Conservation (phyloP, 2,888 invertebrate species). For the Nomada ruficornis region DNA sequence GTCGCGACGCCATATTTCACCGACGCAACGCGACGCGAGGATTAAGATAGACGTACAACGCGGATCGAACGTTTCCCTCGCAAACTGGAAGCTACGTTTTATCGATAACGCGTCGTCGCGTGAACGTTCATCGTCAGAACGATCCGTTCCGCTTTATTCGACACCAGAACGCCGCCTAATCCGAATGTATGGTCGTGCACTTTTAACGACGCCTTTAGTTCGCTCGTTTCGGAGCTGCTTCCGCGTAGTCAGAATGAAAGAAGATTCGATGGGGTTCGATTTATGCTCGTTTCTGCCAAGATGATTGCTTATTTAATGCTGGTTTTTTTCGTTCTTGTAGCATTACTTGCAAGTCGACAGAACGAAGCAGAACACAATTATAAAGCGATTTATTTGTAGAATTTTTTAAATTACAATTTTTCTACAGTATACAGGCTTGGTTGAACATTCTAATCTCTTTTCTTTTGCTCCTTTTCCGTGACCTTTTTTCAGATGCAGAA, state of each 20-base stretch:
- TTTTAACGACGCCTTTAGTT: slow-evolving; percentile 10
- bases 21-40: slow-evolving; percentile 34
- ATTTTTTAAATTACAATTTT: too few species aligned
- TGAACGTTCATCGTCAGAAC: slow-evolving; percentile 7
- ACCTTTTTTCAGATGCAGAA: background rate
- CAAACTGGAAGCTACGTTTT: slow-evolving; percentile 46
- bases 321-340: too few species aligned
- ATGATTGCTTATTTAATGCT: too few species aligned
- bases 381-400: too few species aligned
- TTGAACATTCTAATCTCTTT: background rate
- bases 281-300: too few species aligned
- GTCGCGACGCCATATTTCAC: slow-evolving; percentile 48
- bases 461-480: background rate
- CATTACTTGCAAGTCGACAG: too few species aligned
- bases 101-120: slow-evolving; percentile 45
- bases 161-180: slow-evolving; percentile 14
- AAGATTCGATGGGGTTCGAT: background rate
- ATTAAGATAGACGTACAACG: slow-evolving; percentile 57
- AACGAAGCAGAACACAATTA: too few species aligned
- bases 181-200: slow-evolving; percentile 20
- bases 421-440: background rate
- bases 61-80: slow-evolving; percentile 18
- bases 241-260: background rate
- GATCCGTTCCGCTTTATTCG: slow-evolving; percentile 22
- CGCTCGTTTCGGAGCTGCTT: background rate